These are phyloP conservation scores for Istiophorus platypterus DNA, from an alignment of 2,113 vertebrate genomes.

Conservation along the genomic window DNA sequence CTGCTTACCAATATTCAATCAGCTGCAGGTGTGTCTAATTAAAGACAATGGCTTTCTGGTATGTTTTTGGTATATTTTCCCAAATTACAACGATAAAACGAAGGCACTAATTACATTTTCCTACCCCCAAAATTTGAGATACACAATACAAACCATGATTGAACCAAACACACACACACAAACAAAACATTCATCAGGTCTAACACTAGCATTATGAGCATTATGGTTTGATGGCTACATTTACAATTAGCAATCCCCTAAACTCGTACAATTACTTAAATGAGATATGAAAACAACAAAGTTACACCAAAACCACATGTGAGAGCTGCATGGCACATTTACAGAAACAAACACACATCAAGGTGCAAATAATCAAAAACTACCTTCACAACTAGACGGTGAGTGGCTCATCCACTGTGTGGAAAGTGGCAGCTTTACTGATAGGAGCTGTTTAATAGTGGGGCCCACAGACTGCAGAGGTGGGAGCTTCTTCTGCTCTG, in stretches of 20 bases:
- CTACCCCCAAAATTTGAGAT: background rate
- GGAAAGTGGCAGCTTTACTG: background rate
- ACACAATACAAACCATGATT: background rate
- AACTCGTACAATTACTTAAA: background rate
- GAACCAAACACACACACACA: background rate
- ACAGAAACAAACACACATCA: background rate
- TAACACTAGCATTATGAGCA: background rate
- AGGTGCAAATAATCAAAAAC: background rate
- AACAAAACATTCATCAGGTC: background rate
- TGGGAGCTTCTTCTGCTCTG: constrained; percentile 39
- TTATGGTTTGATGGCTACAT: background rate
- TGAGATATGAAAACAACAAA: background rate
- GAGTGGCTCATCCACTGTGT: background rate
- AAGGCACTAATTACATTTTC: background rate
- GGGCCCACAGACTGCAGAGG: background rate
- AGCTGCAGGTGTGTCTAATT: constrained; percentile 40
- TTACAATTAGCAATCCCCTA: background rate
- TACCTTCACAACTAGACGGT: background rate
- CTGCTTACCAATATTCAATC: constrained; percentile 21
- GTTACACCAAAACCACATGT: background rate
- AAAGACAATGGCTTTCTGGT: constrained; percentile 26
- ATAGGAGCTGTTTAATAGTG: background rate
- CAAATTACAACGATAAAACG: constrained; percentile 4
- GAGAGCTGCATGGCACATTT: background rate
- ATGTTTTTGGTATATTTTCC: background rate